Conservation (phyloP, 2,888 invertebrate genomes). For the Aphidoletes aphidimyza region DNA sequence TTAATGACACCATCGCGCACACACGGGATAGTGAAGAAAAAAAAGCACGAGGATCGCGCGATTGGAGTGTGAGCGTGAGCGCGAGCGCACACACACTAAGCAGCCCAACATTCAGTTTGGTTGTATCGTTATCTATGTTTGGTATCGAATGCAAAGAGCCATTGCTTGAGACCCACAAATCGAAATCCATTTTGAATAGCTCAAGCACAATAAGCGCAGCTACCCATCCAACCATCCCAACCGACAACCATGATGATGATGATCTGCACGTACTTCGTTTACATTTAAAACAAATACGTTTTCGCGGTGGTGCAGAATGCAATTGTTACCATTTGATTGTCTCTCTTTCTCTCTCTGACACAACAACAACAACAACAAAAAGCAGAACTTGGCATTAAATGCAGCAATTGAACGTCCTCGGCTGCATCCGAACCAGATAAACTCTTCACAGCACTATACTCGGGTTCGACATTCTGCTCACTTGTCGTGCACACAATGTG, state of each 20-base stretch:
- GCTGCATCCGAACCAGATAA: too few species aligned
- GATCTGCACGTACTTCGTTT: slow-evolving; percentile 47
- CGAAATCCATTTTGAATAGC: slow-evolving; percentile 16
- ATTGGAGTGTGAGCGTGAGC: too few species aligned
- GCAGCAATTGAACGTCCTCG: too few species aligned
- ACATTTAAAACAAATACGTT: slow-evolving; percentile 46
- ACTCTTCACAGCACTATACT: neutral
- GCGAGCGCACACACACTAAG: neutral
- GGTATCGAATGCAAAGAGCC: slow-evolving; percentile 37
- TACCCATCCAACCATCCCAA: neutral
- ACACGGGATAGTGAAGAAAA: neutral
- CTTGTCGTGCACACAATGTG: slow-evolving; percentile 15
- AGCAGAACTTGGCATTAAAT: too few species aligned
- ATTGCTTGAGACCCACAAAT: slow-evolving; percentile 41
- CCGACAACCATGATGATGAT: neutral
- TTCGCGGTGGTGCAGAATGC: neutral
- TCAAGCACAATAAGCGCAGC: neutral
- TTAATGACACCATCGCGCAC: slow-evolving; percentile 49
- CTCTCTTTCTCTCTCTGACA: too few species aligned
- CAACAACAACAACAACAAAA: too few species aligned
- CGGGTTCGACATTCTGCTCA: neutral
- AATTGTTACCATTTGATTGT: slow-evolving; percentile 32
- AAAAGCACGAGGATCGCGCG: neutral
- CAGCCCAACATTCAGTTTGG: neutral
- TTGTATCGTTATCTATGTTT: slow-evolving; percentile 26